Evolutionary conservation across 2,888 invertebrate species (phyloP), one percentile per base, ranked within the genome.

Genomic region (Anthrax anthrax): DNA sequence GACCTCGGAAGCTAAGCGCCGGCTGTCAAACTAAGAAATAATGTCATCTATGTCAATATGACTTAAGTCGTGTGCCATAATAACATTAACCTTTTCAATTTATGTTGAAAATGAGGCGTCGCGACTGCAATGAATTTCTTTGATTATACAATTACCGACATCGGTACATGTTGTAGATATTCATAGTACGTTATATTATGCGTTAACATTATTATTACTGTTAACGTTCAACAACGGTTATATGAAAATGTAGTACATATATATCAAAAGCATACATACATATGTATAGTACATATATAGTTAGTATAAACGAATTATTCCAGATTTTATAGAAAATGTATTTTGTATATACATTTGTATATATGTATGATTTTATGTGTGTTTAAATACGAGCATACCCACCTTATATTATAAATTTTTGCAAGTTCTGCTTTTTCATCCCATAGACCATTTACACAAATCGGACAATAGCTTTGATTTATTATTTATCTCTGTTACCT

Each of bases 31-130:
- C 34, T 34, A 41, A 46, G 37, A 37, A 41, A 23, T 37, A 41
- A 41, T 46, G 46, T 46, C 46, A 46, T 41, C 37, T 37, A 37
- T 45, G 46, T 46, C 46, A 41, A 37, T 41, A 17, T 37, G 41
- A 41, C 41, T 46, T 41, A 42, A 46, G 41, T 46, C 46, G 46
- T 46, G 46, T 40, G 46, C 41, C 12, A 12, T 32, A 12, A 12
- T 32, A 32, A 4, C 12, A 32, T 32, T 32, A 32, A 9, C 12
- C 9, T 29, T 10, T 32, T 32, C 12, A 32, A 32, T 9, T 32
- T 12, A 12, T 1, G 12, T 32, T 32, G 13, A 32, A 32, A 32
- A 32, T 32, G 12, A 32, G 29, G 29, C 29, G 29, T 32, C 29
- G 29, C 29, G 29, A 32, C 29, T 32, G 12, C 9, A 32, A 32